phyloP scores from a whole-genome alignment of 2,888 invertebrate genomes.

The Cataglyphis rosenhaueri region DNA sequence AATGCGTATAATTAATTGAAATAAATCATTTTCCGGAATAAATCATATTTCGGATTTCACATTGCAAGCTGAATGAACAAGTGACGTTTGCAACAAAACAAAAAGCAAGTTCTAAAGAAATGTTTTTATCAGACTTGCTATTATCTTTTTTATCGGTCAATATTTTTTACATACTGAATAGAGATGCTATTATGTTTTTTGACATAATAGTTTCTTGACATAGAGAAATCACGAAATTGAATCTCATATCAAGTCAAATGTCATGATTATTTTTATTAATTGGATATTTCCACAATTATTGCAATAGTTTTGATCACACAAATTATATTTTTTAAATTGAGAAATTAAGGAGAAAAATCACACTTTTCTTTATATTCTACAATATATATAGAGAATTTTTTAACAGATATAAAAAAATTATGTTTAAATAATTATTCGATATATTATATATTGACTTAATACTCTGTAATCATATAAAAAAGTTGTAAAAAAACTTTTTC shows the following conservation, averaged over 20 bases:
- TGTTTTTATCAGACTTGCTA: background rate
- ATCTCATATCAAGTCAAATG: background rate
- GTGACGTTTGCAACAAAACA: background rate
- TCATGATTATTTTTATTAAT: background rate
- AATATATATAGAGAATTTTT: slow-evolving; percentile 12
- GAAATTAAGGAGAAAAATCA: background rate
- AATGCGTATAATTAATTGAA: background rate
- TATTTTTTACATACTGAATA: slow-evolving; percentile 22
- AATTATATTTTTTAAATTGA: background rate
- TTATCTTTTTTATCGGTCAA: slow-evolving; percentile 24
- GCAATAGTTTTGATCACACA: background rate
- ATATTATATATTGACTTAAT: slow-evolving; percentile 23
- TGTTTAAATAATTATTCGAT: slow-evolving; percentile 18
- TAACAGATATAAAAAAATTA: background rate
- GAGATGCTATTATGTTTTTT: background rate
- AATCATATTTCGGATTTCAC: slow-evolving; percentile 4
- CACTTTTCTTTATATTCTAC: background rate
- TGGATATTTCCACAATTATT: background rate
- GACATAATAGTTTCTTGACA: background rate
- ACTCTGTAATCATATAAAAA: background rate
- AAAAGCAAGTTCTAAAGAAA: slow-evolving; percentile 5
- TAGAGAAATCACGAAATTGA: background rate
- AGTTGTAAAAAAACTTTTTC: background rate
- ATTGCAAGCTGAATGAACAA: background rate
- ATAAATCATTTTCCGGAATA: background rate